Evolutionary conservation across 1,140 invertebrate genomes (phyloP).

Genomic region (Pachyrhynchus sulphureomaculatus): DNA sequence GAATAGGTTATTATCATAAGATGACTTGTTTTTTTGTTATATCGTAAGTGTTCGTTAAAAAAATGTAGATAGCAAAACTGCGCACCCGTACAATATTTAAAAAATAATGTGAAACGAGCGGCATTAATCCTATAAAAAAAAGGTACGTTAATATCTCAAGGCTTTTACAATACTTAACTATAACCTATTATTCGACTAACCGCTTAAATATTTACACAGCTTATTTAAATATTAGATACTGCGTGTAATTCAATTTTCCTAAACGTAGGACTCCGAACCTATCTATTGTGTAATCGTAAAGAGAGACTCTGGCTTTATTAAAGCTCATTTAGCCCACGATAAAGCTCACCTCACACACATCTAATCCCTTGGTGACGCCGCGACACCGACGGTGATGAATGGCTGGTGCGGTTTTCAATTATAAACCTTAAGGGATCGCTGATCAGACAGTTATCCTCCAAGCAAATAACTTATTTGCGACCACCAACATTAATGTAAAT

Average conservation of each 20-base stretch:
- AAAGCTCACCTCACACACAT: neutral
- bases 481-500: neutral
- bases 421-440: conserved; percentile 2
- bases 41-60: no score
- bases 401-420: conserved; percentile 2
- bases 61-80: no score
- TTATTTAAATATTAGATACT: no score
- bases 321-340: conserved; percentile 1
- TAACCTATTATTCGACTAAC: no score
- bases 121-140: no score
- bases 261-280: neutral
- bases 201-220: no score
- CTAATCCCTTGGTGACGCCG: conserved; percentile 4
- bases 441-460: neutral
- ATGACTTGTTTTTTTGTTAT: no score
- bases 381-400: conserved; percentile 3
- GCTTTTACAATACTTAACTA: no score
- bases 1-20: no score
- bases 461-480: neutral
- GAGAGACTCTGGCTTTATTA: conserved; percentile 8
- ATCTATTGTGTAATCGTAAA: conserved; percentile 1
- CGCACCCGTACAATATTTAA: no score
- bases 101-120: no score
- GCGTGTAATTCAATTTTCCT: neutral
- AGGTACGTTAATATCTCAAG: no score